Conservation (phyloP, 2,888 invertebrate genomes). For the Leucoma salicis region DNA sequence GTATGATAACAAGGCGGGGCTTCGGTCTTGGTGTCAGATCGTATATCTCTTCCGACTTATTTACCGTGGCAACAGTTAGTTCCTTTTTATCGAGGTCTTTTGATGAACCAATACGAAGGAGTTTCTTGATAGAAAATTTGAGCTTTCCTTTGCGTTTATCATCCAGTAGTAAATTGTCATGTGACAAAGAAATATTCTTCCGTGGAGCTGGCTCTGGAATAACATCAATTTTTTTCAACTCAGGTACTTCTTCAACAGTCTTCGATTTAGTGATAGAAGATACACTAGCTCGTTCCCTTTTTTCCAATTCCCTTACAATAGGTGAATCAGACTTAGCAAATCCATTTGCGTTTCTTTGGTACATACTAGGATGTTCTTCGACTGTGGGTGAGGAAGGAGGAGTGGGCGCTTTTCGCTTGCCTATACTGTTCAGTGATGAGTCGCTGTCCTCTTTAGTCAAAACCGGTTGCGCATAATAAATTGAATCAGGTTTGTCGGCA, state of each 20-base stretch:
- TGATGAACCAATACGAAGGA: slow-evolving; percentile 89
- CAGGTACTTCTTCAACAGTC: slow-evolving; percentile 54
- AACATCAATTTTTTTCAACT: slow-evolving; percentile 51
- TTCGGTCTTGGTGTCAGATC: slow-evolving; percentile 84
- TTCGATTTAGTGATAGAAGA: slow-evolving; percentile 52
- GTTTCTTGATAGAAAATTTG: slow-evolving; percentile 91
- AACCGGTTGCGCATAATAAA: slow-evolving; percentile 74
- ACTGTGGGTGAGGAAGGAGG: slow-evolving; percentile 82
- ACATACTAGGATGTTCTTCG: slow-evolving; percentile 79
- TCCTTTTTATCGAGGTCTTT: slow-evolving; percentile 86
- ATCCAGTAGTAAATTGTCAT: slow-evolving; percentile 85
- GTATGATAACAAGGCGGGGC: slow-evolving; percentile 92
- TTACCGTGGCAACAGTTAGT: slow-evolving; percentile 60
- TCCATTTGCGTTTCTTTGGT: slow-evolving; percentile 82
- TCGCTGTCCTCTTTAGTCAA: slow-evolving; percentile 82
- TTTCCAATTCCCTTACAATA: slow-evolving; percentile 88
- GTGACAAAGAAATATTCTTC: slow-evolving; percentile 87
- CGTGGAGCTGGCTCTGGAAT: slow-evolving; percentile 86
- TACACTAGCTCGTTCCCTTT: slow-evolving; percentile 84
- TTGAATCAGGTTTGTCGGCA: slow-evolving; percentile 64
- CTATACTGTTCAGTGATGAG: slow-evolving; percentile 77
- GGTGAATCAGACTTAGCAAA: slow-evolving; percentile 85
- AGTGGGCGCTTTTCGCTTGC: slow-evolving; percentile 90
- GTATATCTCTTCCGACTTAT: slow-evolving; percentile 80
- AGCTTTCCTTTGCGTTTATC: slow-evolving; percentile 86